phyloP scores from a whole-genome alignment of 1,140 invertebrate species.

The Hycleus phaleratus region DNA sequence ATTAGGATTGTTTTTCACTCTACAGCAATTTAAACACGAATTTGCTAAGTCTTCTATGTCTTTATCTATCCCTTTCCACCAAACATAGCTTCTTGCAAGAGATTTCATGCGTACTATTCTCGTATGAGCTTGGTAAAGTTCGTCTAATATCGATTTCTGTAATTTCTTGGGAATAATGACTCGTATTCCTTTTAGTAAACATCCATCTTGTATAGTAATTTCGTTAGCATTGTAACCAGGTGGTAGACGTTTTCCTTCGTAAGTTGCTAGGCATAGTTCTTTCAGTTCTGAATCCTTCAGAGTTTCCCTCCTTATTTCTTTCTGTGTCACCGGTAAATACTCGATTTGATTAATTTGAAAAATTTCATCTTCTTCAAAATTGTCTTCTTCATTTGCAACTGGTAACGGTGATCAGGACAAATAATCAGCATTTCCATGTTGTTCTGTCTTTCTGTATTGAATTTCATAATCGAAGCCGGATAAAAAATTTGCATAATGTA shows the following conservation, averaged over 20 bases:
- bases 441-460: neutral
- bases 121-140: constrained; percentile 13
- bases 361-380: neutral
- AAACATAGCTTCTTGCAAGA: constrained; percentile 17
- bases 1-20: constrained; percentile 16
- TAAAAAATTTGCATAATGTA: constrained; percentile 30
- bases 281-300: neutral
- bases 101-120: constrained; percentile 29
- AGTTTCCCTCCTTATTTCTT: neutral
- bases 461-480: constrained; percentile 28
- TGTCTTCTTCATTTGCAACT: neutral
- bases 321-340: neutral
- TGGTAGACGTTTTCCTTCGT: constrained; percentile 13
- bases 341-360: neutral
- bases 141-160: neutral
- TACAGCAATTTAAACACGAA: constrained; percentile 21
- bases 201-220: neutral
- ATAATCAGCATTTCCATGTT: constrained; percentile 10
- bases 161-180: constrained; percentile 3
- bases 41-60: constrained; percentile 27
- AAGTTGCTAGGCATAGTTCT: neutral
- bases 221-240: neutral
- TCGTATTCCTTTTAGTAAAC: constrained; percentile 1
- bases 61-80: constrained; percentile 23
- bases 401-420: neutral